Base-by-base conservation (phyloP, 2,888 invertebrate genomes). In the Lamellibrachia columna region DNA sequence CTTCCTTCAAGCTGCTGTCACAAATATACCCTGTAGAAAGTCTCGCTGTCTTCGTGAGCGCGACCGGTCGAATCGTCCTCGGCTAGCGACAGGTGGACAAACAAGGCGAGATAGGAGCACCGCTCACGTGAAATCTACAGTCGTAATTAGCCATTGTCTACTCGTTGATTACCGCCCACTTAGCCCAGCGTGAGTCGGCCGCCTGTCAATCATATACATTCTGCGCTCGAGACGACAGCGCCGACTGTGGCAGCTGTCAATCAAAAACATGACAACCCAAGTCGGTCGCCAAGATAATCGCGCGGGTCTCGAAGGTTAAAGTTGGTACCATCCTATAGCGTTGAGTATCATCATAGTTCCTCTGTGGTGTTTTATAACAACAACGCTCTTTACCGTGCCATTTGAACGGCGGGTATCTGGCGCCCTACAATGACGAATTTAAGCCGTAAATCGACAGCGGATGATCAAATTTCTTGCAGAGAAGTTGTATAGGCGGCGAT, bases 161-260 rank as follows among this genome's bases (percentile, higher is more conserved):
- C 75, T n/a, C 75, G 75, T 75, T 75, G 75, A 75, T 75, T 75
- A 75, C 75, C 75, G 75, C 75, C 75, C 75, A 75, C 75, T 75
- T 75, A 75, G 75, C 75, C 22, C 75, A 75, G 75, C 75, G n/a
- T 75, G 75, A 75, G 75, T 22, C 75, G 75, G 75, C 75, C 75
- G 75, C 75, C 75, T 75, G 75, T 75, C 75, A 75, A 75, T 75
- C 75, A 75, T 75, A 75, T 75, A 75, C 75, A 75, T 75, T 75
- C 22, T 75, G 75, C 75, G 75, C 75, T 15, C 75, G 75, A 15
- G 75, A 75, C 75, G 75, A 75, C 75, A 75, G 75, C 75, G 2
- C 75, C 22, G 22, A 15, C 75, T 3, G 75, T 75, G 75, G 75
- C 75, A 75, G 75, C 75, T 75, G 75, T 75, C 75, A 75, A 75